A percentile compares a stretch with the other conserved stretches of the same genome.
Conservation (phyloP, 2,113 vertebrate species). For the Melanerpes formicivorus region DNA sequence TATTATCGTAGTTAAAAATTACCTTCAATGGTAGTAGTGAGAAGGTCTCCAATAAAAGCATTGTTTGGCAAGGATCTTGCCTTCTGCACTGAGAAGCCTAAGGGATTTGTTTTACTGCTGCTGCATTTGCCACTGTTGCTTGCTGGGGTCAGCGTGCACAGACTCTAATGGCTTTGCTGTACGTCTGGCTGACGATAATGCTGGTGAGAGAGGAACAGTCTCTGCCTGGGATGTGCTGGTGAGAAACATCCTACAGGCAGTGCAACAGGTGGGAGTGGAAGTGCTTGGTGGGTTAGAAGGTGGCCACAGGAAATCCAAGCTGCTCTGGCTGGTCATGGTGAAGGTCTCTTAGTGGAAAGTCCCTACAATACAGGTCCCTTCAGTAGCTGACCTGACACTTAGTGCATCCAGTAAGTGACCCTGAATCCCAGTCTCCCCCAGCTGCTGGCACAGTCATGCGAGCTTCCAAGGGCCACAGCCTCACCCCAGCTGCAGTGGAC, state of each 20-base stretch:
- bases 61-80: background rate
- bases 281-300: rapidly evolving
- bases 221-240: no score
- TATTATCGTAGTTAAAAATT: background rate
- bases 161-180: background rate
- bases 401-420: background rate
- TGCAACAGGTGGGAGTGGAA: background rate
- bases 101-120: background rate
- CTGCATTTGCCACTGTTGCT: background rate
- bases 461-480: background rate
- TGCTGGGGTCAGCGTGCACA: no score
- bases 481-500: background rate
- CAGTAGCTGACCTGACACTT: background rate
- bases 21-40: background rate
- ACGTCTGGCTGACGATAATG: no score
- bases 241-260: no score
- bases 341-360: no score
- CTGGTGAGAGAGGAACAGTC: background rate
- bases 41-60: background rate
- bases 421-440: background rate
- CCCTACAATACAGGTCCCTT: rapidly evolving
- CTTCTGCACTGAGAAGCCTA: background rate
- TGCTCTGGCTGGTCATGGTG: background rate
- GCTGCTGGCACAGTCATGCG: background rate
- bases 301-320: background rate